Evolutionary conservation across 2,113 vertebrate genomes (phyloP), one percentile per base, ranked within the genome.

Genomic region (Zosterops japonicus): DNA sequence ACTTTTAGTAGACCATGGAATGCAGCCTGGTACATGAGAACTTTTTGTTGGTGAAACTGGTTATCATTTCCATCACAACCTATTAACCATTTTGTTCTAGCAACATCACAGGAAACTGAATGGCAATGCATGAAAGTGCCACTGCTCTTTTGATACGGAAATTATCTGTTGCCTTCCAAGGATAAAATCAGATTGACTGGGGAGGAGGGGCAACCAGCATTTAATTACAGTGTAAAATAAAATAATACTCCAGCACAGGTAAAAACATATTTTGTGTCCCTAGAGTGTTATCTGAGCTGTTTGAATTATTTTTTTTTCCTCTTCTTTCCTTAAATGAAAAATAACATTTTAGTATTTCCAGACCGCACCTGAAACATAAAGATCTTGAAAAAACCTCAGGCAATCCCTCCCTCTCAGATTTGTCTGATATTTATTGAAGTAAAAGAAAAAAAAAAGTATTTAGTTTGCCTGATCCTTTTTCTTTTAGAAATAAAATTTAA

Each of bases 1-100:
- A 12, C 4, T 9, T 46, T 31, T 23, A 18, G 12, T n/a, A 22
- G 42, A 29, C 36, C 33, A 15, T 2, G 1, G 8, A 4, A 6
- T 50, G 10, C 7, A 57, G 5, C 12, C 28, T 35, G 10, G 28
- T 23, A 55, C 8, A 6, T 7, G 39, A 76, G 10, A 53, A 78
- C 5, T 4, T 49, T 27, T 27, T 1, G 12, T 22, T 3, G 35
- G 49, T 20, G 49, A 79, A 83, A 35, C 12, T 63, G 23, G 6
- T 35, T 59, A 9, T 46, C 3, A 8, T 89, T 93, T 91, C 31
- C 18, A 23, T 35, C 21, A 8, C 27, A 76, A 35, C 12, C 3
- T 50, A 35, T 46, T 39, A 70, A 46, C 22, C 9, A 9, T 9
- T 23, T 83, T 8, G 9, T 80, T 77, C 41, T 60, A 11, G 31